Base-by-base conservation (phyloP, 2,888 invertebrate species). In the Drosophila koepferae region DNA sequence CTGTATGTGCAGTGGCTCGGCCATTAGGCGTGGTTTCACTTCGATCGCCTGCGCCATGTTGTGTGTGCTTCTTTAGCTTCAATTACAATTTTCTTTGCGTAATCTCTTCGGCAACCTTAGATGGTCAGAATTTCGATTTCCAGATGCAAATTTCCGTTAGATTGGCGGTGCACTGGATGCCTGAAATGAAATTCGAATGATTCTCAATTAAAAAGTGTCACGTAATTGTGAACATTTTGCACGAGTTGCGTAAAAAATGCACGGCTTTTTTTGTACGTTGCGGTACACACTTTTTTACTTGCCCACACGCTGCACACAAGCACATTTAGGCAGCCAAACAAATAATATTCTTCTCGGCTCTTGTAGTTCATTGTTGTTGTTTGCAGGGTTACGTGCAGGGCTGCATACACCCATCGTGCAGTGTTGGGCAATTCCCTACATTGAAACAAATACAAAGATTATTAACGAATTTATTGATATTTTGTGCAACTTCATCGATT, bases 1-100 rank as follows among this genome's bases (percentile, higher is more conserved):
- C 56, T 84, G 87, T 20, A 98, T 94, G 92, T 98, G 97, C 82
- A 97, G 92, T 9, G 98, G 98, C 90, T 94, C 95, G 3, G 96
- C 96, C 85, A 95, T 90, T 34, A 62, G 31, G 16, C 88, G 75
- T 12, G 74, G 38, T 46, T 76, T 80, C 8, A 34, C 16, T n/a
- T 77, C 70, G 2, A 23, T 56, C 14, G 44, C 44, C 34, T 54
- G 62, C 58, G 76, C 72, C 82, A 80, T 65, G 41, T 53, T 68
- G 49, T 18, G 61, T 4, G 10, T 14, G 34, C 31, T 44, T 40
- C 20, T 6, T 16, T 54, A 20, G 20, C 12, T 46, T 53, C 12
- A 48, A n/a, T 40, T 62, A 46, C 43, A 40, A 16, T 43, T 40
- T 14, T n/a, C 40, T 77, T 77, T 75, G 75, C 79, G 72, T 71